Conservation (phyloP, 2,113 vertebrate species). For the Crocuta crocuta region DNA sequence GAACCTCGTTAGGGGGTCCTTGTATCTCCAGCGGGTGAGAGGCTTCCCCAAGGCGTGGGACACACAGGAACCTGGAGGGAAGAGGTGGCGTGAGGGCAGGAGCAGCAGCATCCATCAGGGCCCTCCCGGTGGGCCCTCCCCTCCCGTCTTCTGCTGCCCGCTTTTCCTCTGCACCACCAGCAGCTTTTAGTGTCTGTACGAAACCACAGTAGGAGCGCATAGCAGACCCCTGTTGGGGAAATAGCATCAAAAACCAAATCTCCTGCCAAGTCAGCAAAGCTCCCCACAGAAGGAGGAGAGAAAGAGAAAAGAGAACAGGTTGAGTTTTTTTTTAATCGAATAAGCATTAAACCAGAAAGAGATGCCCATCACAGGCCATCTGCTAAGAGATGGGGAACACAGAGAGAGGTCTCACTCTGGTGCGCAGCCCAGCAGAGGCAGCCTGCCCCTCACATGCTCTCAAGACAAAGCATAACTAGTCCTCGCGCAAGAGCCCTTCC, state of each 20-base stretch:
- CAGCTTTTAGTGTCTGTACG: neutral
- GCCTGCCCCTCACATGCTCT: neutral
- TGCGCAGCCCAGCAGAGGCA: neutral
- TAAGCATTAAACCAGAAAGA: neutral
- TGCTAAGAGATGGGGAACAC: too few species aligned
- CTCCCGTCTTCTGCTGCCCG: too few species aligned
- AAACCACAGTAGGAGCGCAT: neutral
- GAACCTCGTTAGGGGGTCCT: neutral
- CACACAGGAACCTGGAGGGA: neutral
- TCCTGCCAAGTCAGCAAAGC: neutral
- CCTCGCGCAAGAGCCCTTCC: neutral
- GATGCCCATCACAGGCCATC: too few species aligned
- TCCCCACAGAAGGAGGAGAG: neutral
- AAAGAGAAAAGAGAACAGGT: neutral
- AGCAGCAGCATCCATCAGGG: neutral
- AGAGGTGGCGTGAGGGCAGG: neutral
- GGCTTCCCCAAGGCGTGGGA: too few species aligned
- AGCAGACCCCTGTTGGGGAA: neutral
- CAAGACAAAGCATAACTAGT: neutral
- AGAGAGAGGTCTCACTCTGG: neutral
- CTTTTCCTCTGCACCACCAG: neutral
- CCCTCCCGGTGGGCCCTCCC: accelerated
- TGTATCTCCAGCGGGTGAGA: neutral
- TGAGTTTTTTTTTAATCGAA: neutral
- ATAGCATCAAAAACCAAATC: neutral